phyloP scores from a whole-genome alignment of 2,113 vertebrate genomes.

The Entelurus aequoreus region DNA sequence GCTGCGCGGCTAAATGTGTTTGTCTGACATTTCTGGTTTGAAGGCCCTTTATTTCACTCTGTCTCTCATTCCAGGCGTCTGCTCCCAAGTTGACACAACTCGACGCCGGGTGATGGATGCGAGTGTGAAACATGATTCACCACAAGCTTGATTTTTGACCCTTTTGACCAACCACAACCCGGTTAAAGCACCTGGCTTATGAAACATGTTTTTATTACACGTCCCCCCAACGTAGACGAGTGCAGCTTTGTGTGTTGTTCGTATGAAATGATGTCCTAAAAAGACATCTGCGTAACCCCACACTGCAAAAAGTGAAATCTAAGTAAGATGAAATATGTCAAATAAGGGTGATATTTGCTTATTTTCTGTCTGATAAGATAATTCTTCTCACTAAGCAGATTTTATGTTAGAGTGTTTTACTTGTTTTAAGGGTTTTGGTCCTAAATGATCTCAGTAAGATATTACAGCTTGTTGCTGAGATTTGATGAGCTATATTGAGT shows the following conservation, averaged over 20 bases:
- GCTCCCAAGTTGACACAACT: no score
- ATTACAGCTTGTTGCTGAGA: no score
- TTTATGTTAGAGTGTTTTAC: no score
- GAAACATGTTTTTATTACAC: slow-evolving; percentile 24
- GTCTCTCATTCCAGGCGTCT: background rate
- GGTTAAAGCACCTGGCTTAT: slow-evolving; percentile 14
- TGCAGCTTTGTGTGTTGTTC: slow-evolving; percentile 5
- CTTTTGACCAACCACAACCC: background rate
- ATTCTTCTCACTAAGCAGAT: no score
- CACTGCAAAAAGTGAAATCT: no score
- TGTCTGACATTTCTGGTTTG: background rate
- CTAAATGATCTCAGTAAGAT: no score
- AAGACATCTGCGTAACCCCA: slow-evolving; percentile 13
- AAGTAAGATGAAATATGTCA: no score
- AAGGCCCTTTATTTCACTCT: background rate
- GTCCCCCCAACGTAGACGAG: slow-evolving; percentile 10
- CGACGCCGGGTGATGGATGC: no score
- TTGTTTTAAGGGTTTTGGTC: no score
- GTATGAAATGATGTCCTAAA: slow-evolving; percentile 29
- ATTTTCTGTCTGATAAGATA: no score
- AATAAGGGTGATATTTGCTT: no score
- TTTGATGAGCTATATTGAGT: no score
- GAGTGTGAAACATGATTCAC: background rate
- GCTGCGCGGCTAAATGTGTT: background rate
- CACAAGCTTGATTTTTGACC: background rate